Evolutionary conservation across 2,113 vertebrate genomes (phyloP), one percentile per base, ranked within the genome.

Genomic region (Myotis davidii): DNA sequence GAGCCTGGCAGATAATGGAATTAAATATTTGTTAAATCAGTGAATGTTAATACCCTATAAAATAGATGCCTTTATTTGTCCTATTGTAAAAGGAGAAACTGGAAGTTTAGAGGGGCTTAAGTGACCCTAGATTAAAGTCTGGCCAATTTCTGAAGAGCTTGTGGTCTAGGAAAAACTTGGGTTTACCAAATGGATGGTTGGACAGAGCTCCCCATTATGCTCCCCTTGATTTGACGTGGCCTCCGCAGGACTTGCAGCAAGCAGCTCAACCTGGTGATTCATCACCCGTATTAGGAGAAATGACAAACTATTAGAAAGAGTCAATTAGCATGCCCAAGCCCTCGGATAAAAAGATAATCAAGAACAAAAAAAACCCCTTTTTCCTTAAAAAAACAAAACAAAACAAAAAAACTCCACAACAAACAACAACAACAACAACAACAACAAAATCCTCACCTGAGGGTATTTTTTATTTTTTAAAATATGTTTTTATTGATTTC

Each of bases 261-360:
- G 59, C 29, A 61, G 12, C 76, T 65, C 27, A 86, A 84, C 23
- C 52, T 52, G 52, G 21, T 88, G 92, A 93, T 27, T 95, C 84
- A 93, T 83, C 4, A 1, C 17, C 32, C 20, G 45, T 65, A 25
- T 73, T 25, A 97, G 52, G 17, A 81, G 83, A 81, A 91, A 96
- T 8, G 52, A 89, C 73, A 94, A 90, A 48, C 20, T 90, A 86
- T 85, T 93, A 88, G 65, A 54, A 97, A 89, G 94, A 90, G 77
- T 25, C 3, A 34, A 93, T 77, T 34, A 78, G 32, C 9, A 34
- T 69, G 25, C 42, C 67, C 76, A 52, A 88, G 52, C 50, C 74
- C 56, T 88, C 45, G 37, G 20, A 74, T 84, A 37, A 83, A 65
- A 84, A 16, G 23, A 23, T 59, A 95, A 59, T 29, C 37, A 37